Percentiles rank a stretch among this genome's conserved stretches.
These are phyloP conservation scores for Acrossocheilus fasciatus DNA, from an alignment of 2,797 vertebrate species.

Conservation along the genomic window DNA sequence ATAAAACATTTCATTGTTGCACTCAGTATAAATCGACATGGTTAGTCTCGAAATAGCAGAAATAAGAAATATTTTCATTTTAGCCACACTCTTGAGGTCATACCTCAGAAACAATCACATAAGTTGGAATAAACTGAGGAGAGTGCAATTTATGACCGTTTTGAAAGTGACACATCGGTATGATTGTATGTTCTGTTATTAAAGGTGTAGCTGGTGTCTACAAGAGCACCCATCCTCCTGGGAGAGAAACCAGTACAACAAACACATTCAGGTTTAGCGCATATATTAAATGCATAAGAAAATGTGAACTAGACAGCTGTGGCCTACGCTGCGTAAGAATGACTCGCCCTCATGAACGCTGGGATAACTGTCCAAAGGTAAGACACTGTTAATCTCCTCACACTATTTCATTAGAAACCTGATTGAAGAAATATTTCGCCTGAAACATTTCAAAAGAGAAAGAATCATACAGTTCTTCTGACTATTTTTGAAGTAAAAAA, in stretches of 20 bases:
- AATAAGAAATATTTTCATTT: background rate
- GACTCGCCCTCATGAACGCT: constrained; percentile 1
- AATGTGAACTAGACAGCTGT: background rate
- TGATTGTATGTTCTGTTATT: constrained; percentile 63
- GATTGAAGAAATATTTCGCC: background rate
- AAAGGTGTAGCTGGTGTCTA: constrained; percentile 38
- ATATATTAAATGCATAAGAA: constrained; percentile 61
- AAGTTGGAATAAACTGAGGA: too few relatives aligned
- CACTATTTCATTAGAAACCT: background rate
- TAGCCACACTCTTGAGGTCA: background rate
- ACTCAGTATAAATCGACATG: background rate
- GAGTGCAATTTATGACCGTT: too few relatives aligned
- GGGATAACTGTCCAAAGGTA: background rate
- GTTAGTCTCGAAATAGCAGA: background rate
- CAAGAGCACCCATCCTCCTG: constrained; percentile 75
- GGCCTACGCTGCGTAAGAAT: background rate
- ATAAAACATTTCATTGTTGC: background rate
- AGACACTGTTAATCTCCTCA: background rate
- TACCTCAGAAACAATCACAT: too few relatives aligned
- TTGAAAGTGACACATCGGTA: constrained; percentile 67
- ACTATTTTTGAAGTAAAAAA: too few relatives aligned
- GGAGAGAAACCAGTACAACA: background rate
- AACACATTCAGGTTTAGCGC: constrained; percentile 69
- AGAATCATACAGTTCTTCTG: background rate
- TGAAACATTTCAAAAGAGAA: background rate